Conservation (phyloP, 2,888 invertebrate genomes). For the Troilus luridus region DNA sequence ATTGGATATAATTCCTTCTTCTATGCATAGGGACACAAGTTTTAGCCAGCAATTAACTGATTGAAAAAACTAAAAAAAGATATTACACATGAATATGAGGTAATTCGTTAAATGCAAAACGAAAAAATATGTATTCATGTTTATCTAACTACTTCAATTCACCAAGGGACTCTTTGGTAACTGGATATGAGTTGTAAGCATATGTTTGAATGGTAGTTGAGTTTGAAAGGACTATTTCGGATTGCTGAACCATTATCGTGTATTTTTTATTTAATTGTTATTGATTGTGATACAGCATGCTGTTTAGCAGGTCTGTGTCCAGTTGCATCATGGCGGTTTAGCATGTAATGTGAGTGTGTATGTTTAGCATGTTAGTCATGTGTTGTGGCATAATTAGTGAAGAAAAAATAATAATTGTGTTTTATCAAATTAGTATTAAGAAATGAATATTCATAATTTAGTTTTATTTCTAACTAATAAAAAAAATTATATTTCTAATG, state of each 20-base stretch:
- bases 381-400: constrained; percentile 10
- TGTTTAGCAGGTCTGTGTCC: constrained; percentile 36
- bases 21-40: too few relatives aligned
- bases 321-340: constrained; percentile 22
- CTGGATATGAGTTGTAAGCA: not conserved
- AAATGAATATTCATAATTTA: not conserved
- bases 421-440: not conserved
- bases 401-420: not conserved
- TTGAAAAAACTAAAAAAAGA: too few relatives aligned
- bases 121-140: not conserved
- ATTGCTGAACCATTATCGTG: not conserved
- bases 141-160: not conserved
- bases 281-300: not conserved
- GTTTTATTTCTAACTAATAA: not conserved
- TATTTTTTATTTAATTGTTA: not conserved
- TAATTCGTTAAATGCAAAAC: not conserved
- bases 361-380: not conserved
- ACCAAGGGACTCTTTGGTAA: not conserved
- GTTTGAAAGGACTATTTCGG: not conserved
- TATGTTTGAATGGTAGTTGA: not conserved
- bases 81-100: too few relatives aligned
- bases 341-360: constrained; percentile 23
- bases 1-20: not conserved
- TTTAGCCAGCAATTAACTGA: not conserved
- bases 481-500: not conserved